phyloP scores from a whole-genome alignment of 2,113 vertebrate species.

The Corythornis madagascariensis region DNA sequence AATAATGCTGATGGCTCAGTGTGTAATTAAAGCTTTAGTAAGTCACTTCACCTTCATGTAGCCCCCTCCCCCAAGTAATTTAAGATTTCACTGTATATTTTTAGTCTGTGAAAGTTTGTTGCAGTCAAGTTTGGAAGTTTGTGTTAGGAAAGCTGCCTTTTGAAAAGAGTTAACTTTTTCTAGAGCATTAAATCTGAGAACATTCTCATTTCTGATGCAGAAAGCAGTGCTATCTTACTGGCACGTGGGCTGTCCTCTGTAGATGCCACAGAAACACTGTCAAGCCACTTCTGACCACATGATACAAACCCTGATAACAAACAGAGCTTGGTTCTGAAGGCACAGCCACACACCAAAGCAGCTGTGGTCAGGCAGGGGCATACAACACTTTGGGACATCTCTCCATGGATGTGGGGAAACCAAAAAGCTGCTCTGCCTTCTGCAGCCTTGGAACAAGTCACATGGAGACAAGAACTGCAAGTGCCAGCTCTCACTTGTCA shows the following conservation, averaged over 20 bases:
- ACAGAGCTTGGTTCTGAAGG: neutral
- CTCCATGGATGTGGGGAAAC: neutral
- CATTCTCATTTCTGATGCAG: neutral
- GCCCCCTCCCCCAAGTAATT: neutral
- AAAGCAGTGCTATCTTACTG: neutral
- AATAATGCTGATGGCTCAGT: neutral
- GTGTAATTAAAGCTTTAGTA: conserved; percentile 30
- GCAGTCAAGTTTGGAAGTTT: neutral
- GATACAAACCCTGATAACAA: neutral
- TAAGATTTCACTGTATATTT: conserved; percentile 27
- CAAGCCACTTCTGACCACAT: neutral
- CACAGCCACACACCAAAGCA: neutral
- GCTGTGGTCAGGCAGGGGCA: neutral
- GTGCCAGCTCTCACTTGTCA: neutral
- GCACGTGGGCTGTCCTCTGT: neutral
- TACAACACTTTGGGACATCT: neutral
- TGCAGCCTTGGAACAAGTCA: neutral
- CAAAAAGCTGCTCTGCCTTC: neutral
- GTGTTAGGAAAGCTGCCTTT: neutral
- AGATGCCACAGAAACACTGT: conserved; percentile 3
- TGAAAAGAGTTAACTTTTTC: conserved; percentile 5
- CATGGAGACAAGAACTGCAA: neutral
- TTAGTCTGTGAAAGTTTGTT: conserved; percentile 40
- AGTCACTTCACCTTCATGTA: neutral
- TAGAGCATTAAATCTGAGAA: neutral